Base-by-base conservation (phyloP, 2,113 vertebrate genomes). In the Trogon surrucura region DNA sequence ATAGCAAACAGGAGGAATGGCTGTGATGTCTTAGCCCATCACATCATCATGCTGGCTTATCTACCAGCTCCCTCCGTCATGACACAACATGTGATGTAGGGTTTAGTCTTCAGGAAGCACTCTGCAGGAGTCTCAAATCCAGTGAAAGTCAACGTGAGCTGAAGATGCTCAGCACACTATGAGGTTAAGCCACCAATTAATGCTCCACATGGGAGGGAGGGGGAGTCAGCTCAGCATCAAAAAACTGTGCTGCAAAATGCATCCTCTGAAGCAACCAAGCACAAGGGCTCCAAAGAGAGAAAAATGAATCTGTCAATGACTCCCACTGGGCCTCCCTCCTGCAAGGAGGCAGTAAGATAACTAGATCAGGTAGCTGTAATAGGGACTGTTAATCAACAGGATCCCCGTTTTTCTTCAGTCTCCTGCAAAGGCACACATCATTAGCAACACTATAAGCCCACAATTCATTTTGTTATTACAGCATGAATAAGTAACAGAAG, bases 401-500 rank as follows among this genome's bases (percentile, higher is more conserved):
- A 75, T 71, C 78, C 70, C 45, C 4, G 0, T 84, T 69, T 90
- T 78, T 64, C 87, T 88, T 74, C 71, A n/a, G 51, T 51, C 38
- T 69, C 71, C 64, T 41, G 57, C 50, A 88, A 92, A 91, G 45
- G n/a, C n/a, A 82, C 36, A 56, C 57, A 64, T 56, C 60, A 79
- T 80, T 70, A 48, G 78, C 60, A 75, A 74, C 27, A 36, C 58
- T 27, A 73, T 44, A 79, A 60, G 45, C 15, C 57, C 44, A 41
- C 30, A 60, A 66, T 90, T 56, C 11, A 57, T 86, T 94, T 92
- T 80, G 18, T 89, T 96, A 85, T 91, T 91, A 80, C 56, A 93
- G 87, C 14, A 58, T 75, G 53, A 89, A 26, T 58, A 91, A 92
- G 38, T 0, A 1, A 88, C 25, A n/a, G 12, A 71, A 89, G 32